These are phyloP conservation scores for Lutjanus erythropterus DNA, from an alignment of 2,113 vertebrate species.

Conservation along the genomic window DNA sequence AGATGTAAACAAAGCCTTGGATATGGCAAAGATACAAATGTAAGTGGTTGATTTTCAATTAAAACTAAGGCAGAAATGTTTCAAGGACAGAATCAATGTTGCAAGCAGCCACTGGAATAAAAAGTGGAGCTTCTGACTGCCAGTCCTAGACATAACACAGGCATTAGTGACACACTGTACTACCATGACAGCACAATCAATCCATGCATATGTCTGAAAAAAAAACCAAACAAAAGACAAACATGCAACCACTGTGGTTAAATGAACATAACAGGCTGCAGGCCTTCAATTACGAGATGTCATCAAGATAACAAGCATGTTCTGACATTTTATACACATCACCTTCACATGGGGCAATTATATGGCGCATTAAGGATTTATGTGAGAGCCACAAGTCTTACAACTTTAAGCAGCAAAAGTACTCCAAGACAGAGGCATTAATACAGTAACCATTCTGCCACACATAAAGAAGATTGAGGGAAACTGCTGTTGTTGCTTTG, in stretches of 20 bases:
- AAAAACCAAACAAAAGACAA: slow-evolving; percentile 5
- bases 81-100: background rate
- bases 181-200: background rate
- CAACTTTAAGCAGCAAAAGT: slow-evolving; percentile 30
- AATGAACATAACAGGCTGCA: background rate
- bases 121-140: background rate
- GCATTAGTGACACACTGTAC: background rate
- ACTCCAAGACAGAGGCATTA: background rate
- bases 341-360: background rate
- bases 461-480: background rate
- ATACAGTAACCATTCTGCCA: background rate
- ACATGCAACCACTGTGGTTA: background rate
- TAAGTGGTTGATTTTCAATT: background rate
- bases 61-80: background rate
- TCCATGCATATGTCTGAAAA: background rate
- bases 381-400: slow-evolving; percentile 28
- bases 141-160: background rate
- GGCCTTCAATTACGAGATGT: background rate
- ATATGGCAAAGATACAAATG: background rate
- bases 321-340: background rate
- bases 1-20: slow-evolving; percentile 1
- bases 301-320: background rate
- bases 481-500: background rate
- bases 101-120: background rate
- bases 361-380: background rate